Conservation (phyloP, 2,888 invertebrate species). For the Corythucha ciliata region DNA sequence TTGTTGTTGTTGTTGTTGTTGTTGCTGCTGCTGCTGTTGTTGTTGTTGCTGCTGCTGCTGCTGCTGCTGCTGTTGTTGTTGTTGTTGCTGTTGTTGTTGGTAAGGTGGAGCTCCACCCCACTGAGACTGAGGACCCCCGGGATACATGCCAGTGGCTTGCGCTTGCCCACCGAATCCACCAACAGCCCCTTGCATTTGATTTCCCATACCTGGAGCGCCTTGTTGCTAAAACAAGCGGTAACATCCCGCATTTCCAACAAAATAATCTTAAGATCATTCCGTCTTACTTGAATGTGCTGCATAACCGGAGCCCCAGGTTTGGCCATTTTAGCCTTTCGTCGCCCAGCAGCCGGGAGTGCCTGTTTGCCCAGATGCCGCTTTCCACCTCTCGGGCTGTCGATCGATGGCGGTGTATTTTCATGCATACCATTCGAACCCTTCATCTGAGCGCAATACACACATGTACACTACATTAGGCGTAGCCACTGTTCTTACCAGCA, state of each 20-base stretch:
- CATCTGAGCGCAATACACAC: slow-evolving; percentile 43
- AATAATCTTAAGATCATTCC: slow-evolving; percentile 1
- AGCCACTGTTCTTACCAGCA: slow-evolving; percentile 25
- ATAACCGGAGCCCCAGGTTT: slow-evolving; percentile 33
- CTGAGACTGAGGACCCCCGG: slow-evolving; percentile 36
- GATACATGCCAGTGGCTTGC: slow-evolving; percentile 37
- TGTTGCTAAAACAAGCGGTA: slow-evolving; percentile 17
- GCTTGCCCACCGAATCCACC: slow-evolving; percentile 28
- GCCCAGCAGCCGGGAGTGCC: slow-evolving; percentile 41
- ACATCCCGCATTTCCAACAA: not conserved
- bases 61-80: slow-evolving; percentile 37
- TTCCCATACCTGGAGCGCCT: slow-evolving; percentile 30
- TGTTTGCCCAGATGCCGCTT: slow-evolving; percentile 41
- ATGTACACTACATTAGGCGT: slow-evolving; percentile 40
- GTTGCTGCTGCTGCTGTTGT: too few species aligned
- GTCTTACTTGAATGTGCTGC: slow-evolving; percentile 32
- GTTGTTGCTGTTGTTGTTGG: slow-evolving; percentile 35
- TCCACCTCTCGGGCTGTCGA: slow-evolving; percentile 33
- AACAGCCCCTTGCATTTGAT: slow-evolving; percentile 25
- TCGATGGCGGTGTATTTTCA: slow-evolving; percentile 27
- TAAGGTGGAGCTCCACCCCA: slow-evolving; percentile 37
- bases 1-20: slow-evolving; percentile 34
- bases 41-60: slow-evolving; percentile 43
- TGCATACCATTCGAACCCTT: slow-evolving; percentile 48
- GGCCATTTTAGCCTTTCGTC: slow-evolving; percentile 35